These are phyloP conservation scores for Lagenorhynchus albirostris DNA, from an alignment of 2,113 vertebrate genomes.

Conservation along the genomic window DNA sequence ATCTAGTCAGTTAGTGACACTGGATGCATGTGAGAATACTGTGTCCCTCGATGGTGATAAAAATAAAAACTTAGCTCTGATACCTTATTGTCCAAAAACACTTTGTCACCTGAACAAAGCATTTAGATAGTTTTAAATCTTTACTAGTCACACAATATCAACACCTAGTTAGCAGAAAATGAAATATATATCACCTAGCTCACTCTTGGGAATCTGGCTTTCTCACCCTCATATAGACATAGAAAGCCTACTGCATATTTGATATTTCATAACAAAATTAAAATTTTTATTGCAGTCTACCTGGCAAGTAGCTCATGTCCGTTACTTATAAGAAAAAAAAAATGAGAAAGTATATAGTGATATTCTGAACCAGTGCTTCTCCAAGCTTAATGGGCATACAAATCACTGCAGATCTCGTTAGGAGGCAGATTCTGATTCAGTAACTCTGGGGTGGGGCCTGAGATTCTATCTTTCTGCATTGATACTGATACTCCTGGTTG, in stretches of 20 bases:
- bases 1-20: neutral
- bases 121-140: constrained; percentile 13
- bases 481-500: neutral
- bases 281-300: neutral
- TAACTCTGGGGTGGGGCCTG: neutral
- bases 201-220: neutral
- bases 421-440: neutral
- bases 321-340: too few species aligned
- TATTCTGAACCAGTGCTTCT: constrained; percentile 29
- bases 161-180: neutral
- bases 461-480: neutral
- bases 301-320: too few species aligned
- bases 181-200: neutral
- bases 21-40: neutral
- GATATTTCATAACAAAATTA: constrained; percentile 21
- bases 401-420: neutral
- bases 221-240: neutral
- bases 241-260: neutral
- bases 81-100: neutral
- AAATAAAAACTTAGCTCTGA: constrained; percentile 1
- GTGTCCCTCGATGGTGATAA: neutral
- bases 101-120: neutral
- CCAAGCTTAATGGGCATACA: neutral
- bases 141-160: neutral
- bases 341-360: neutral